Evolutionary conservation across 2,113 vertebrate species (phyloP).

Genomic region (Catharus minimus): DNA sequence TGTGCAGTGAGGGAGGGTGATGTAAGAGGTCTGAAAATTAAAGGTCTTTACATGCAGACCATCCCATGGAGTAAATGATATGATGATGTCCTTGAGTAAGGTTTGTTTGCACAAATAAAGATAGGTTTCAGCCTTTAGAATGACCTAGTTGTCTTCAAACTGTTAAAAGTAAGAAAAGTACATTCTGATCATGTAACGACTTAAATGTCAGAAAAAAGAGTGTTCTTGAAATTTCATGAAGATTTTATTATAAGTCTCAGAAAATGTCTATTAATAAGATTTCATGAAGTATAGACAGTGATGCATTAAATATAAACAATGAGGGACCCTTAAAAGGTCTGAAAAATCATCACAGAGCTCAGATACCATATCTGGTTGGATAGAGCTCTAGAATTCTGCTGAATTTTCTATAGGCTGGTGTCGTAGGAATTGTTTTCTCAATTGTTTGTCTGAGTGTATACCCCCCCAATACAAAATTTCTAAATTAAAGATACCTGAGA

Average conservation of each 20-base stretch:
- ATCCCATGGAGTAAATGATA: neutral
- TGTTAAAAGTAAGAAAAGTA: neutral
- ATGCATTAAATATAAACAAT: neutral
- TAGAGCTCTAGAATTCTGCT: neutral
- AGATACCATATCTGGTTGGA: neutral
- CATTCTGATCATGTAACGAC: neutral
- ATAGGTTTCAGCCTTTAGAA: neutral
- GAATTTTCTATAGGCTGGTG: neutral
- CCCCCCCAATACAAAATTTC: fast-evolving
- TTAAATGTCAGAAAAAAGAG: neutral
- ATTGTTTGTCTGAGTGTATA: neutral
- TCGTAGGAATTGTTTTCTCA: neutral
- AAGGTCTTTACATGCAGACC: neutral
- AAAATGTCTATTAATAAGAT: neutral
- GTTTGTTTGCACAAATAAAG: neutral
- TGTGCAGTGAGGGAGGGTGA: neutral
- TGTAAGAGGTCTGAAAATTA: neutral
- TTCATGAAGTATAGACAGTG: neutral
- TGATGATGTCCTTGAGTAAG: neutral
- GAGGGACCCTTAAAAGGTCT: neutral
- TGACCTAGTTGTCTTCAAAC: neutral
- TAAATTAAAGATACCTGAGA: neutral
- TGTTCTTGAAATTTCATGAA: neutral
- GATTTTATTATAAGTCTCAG: neutral
- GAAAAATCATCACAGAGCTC: neutral